Evolutionary conservation across 1,140 invertebrate genomes (phyloP), one percentile per base, ranked within the genome.

Genomic region (Andrena cerasifolii): DNA sequence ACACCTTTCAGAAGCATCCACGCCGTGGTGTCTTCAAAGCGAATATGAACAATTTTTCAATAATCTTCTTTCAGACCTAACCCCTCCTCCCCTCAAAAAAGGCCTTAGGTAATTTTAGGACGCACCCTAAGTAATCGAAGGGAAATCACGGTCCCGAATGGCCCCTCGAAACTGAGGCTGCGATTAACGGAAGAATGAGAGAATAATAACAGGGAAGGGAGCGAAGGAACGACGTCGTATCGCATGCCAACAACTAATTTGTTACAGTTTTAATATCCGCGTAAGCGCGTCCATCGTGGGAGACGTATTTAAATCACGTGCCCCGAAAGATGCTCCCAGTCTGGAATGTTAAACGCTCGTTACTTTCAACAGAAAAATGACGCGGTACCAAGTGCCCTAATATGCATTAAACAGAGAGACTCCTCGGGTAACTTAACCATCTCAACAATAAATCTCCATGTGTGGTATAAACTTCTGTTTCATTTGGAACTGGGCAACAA

Each of bases 241-340:
- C 45, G 54, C 40, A 43, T 72, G 54, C 61, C 79, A 71, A 79
- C 62, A 47, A 67, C 54, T 81, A 79, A 81, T 81, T 81, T 79
- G 77, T 79, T 79, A 79, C 68, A 81, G 54, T 81, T 74, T 81
- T 67, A 79, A 81, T 59, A 78, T 79, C 40, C 77, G 16, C 54
- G 47, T 72, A 56, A 79, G 67, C 59, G 54, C 47, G 54, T 61
- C 49, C 62, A 28, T 61, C 59, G 67, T 5, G 45, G 54, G 65
- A n/a, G 45, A 26, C 45, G 18, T 68, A 79, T 81, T 81, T 81
- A 81, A 81, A 81, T 79, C 68, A 73, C 77, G 61, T 63, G 58
- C 28, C n/a, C 14, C 28, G 40, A 28, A 59, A 59, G 40, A 36
- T n/a, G 5, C 56, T 40, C 18, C 7, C 47, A 51, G 1, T 53